Base-by-base conservation (phyloP, 2,888 invertebrate species). In the Eurois occulta region DNA sequence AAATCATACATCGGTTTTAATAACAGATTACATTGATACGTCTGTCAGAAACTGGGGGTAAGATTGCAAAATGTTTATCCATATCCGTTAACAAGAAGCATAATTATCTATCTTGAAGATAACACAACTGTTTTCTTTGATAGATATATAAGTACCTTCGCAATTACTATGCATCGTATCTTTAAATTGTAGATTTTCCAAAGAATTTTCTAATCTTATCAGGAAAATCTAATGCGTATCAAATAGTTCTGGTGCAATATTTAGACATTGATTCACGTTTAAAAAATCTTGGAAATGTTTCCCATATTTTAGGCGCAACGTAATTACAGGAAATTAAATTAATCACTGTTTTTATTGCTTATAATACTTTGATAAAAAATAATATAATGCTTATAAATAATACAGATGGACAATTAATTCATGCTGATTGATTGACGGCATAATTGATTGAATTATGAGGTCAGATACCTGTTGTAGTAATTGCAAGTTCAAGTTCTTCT, bases 381-480 rank as follows among this genome's bases (percentile, higher is more conserved):
- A 38, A 41, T 7, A 13, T 13, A 43, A 24, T 46, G 11, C 10
- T 41, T 41, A 11, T 41, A 41, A n/a, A n/a, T n/a, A n/a, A n/a
- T n/a, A n/a, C n/a, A n/a, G n/a, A n/a, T n/a, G n/a, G n/a, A n/a
- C 38, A 64, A 68, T 69, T 68, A 65, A 83, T 77, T 65, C 28
- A 41, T 32, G 2, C 24, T 46, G 66, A 76, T 80, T 58, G 32
- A 65, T 77, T 77, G 64, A 16, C 2, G 5, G 13, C 13, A 5
- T 68, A n/a, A 68, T 64, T 68, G 24, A 48, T 38, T 55, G 38
- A 78, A 21, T 16, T 24, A 35, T 75, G 21, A 35, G 41, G 41
- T 35, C 21, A 18, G 6, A n/a, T 13, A 32, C 16, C 18, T 77
- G 4, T 35, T 64, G 18, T 32, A 43, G 24, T 66, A 28, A 70